phyloP scores from a whole-genome alignment of 2,797 vertebrate genomes.

The Sphenopsis melanotis region DNA sequence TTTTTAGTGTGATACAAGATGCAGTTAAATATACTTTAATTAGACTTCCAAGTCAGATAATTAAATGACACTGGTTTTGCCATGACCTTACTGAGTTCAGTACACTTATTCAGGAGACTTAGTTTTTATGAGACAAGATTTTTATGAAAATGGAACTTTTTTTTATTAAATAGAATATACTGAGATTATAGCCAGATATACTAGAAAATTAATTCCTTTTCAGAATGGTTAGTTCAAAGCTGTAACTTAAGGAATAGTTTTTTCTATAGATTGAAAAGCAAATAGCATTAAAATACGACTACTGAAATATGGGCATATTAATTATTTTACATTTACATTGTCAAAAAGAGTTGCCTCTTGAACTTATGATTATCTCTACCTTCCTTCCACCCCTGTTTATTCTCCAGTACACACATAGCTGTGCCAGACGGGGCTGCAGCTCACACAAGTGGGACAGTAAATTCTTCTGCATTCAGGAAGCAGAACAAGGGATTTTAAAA shows the following conservation, averaged over 20 bases:
- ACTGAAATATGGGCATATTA: background rate
- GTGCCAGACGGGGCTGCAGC: background rate
- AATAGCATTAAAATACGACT: background rate
- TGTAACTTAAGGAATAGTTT: background rate
- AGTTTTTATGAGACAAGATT: background rate
- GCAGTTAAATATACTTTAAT: background rate
- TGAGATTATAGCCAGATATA: background rate
- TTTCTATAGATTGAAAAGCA: conserved; percentile 3
- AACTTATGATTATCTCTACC: background rate
- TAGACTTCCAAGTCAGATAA: background rate
- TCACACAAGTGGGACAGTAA: background rate
- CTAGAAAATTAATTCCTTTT: conserved; percentile 10
- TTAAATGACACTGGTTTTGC: background rate
- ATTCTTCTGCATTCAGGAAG: background rate
- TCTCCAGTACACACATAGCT: background rate
- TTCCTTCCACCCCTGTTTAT: background rate
- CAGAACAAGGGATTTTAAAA: background rate
- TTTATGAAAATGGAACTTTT: background rate
- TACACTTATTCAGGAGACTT: background rate
- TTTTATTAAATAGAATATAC: background rate
- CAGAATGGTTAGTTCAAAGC: background rate
- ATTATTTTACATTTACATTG: background rate
- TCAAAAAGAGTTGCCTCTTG: background rate
- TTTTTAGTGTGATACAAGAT: background rate
- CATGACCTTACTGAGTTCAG: background rate